A percentile compares a stretch with the other conserved stretches of the same genome.
Evolutionary conservation across 1,140 invertebrate species (phyloP).

Genomic region (Laupala kohalensis): DNA sequence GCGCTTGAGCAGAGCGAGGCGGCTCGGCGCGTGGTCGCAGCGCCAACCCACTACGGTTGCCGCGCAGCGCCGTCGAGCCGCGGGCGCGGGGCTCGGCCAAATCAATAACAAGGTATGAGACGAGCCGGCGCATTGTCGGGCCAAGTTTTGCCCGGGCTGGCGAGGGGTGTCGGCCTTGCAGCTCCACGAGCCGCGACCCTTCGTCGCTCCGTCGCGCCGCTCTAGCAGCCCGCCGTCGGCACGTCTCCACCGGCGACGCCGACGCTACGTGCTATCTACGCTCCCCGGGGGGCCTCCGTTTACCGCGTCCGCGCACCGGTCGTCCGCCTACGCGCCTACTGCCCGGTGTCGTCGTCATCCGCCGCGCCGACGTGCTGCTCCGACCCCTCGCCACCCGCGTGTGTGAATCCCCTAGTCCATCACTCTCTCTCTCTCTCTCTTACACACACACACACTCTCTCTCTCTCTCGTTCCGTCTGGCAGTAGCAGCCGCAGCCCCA

Average conservation of each 20-base stretch:
- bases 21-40: too few relatives aligned
- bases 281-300: background rate
- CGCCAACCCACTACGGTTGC: too few relatives aligned
- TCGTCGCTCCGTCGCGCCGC: background rate
- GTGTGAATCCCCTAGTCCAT: background rate
- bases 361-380: background rate
- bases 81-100: background rate
- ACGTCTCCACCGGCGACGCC: background rate
- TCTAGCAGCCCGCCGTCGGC: background rate
- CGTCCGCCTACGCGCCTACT: background rate
- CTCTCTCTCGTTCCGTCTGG: background rate
- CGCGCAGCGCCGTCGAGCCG: background rate
- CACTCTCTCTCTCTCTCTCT: background rate
- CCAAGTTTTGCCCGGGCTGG: conserved; percentile 6
- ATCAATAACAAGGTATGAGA: conserved; percentile 3
- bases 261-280: background rate
- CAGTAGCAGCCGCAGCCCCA: background rate
- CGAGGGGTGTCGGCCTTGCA: background rate
- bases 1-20: background rate
- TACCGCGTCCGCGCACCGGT: background rate
- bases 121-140: conserved; percentile 3
- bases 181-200: background rate
- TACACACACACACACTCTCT: background rate
- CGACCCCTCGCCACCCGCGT: background rate
- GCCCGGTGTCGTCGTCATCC: background rate